Evolutionary conservation across 1,140 invertebrate genomes (phyloP).

Genomic region (Zaprionus inermis): DNA sequence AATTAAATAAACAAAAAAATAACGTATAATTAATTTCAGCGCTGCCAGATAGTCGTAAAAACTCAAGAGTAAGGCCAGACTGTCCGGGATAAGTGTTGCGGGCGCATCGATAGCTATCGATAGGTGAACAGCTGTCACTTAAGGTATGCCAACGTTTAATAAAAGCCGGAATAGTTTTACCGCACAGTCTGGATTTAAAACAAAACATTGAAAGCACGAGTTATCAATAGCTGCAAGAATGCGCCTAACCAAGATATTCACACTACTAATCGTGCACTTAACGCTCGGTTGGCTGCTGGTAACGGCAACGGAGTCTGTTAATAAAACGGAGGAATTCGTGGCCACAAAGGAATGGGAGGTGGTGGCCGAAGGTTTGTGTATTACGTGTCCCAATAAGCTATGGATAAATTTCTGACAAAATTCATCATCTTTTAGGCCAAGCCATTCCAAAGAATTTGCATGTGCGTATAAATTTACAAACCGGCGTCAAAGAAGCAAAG

Average conservation of each 20-base stretch:
- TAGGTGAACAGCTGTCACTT: background rate
- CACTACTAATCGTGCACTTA: constrained; percentile 7
- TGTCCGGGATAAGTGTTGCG: background rate
- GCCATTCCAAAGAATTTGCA: constrained; percentile 90
- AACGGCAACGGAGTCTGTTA: constrained; percentile 19
- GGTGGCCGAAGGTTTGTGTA: constrained; percentile 85
- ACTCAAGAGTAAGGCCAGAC: constrained; percentile 9
- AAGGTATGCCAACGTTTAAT: constrained; percentile 20
- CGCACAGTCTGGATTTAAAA: background rate
- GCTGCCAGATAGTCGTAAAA: background rate
- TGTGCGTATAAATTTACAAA: constrained; percentile 90
- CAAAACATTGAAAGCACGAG: background rate
- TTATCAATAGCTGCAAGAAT: constrained; percentile 8
- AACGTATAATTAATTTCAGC: background rate
- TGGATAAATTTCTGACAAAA: background rate
- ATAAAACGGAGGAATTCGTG: constrained; percentile 84
- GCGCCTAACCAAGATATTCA: constrained; percentile 2
- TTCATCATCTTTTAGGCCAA: constrained; percentile 85
- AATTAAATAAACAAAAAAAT: background rate
- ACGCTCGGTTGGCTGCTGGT: constrained; percentile 19
- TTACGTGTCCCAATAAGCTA: constrained; percentile 54
- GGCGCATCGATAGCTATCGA: constrained; percentile 10
- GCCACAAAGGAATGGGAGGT: constrained; percentile 87
- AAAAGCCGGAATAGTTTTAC: constrained; percentile 20
- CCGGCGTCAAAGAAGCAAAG: constrained; percentile 90